Evolutionary conservation across 2,113 vertebrate species (phyloP), one percentile per base, ranked within the genome.

Genomic region (Caranx ignobilis): DNA sequence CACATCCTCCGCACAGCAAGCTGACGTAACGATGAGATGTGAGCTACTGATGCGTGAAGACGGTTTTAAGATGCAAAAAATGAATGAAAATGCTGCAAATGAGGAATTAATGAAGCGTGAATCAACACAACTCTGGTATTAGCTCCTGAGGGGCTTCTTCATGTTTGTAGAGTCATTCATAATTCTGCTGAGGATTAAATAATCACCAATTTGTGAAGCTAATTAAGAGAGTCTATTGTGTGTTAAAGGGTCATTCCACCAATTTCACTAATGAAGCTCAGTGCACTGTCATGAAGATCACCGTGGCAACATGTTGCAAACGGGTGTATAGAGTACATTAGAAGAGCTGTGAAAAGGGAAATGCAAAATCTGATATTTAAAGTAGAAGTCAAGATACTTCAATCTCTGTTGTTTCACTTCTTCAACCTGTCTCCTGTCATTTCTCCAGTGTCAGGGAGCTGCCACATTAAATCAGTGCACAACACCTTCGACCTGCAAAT

Each of bases 191-290:
- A 39, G 26, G 12, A 67, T 67, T 67, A 60, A 71, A 35, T 15
- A 45, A 21, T 47, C 12, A 55, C 3, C 6, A 65, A 65, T 72
- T 72, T 63, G 32, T 41, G 11, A 68, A 62, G 68, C 56, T 63
- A 62, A 43, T 66, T 4, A 43, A 47, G 11, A 45, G 10, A 56
- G 2, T 45, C 2, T 8, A 43, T 43, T 34, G 48, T 62, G 10
- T 48, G 16, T 26, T 66, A 21, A 75, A 63, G 54, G 39, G 37
- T 2, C 31, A 48, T 18, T 48, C 7, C 11, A 64, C 39, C 13
- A 31, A 45, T 64, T 43, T 64, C 3, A 31, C 31, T 26, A 4
- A 32, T 50, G 2, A 55, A 57, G 34, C 60, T 67, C 3, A 34
- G 43, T 13, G 2, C 15, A 26, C 54, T 26, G 2, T 55, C 11